Percentiles rank a stretch among this genome's conserved stretches.
Evolutionary conservation across 1,140 invertebrate species (phyloP).

Genomic region (Cydia pomonella): DNA sequence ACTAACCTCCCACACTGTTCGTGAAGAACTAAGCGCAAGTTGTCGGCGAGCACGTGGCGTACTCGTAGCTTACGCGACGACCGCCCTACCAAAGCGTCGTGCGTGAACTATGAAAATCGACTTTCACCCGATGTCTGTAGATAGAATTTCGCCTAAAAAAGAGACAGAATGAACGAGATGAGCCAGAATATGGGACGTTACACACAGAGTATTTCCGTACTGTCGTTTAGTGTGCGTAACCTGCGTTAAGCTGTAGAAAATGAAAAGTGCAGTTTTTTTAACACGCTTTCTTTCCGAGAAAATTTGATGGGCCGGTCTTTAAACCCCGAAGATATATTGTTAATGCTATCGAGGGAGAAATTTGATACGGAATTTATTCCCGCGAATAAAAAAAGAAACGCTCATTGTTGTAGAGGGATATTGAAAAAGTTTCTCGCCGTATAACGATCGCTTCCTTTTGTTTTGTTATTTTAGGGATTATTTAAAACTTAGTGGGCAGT

Average conservation of each 20-base stretch:
- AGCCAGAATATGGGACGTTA: conserved; percentile 75
- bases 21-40: conserved; percentile 79
- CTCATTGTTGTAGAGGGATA: conserved; percentile 67
- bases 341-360: conserved; percentile 45
- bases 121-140: conserved; percentile 61
- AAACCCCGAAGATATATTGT: conserved; percentile 46
- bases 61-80: conserved; percentile 66
- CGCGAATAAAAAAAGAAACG: conserved; percentile 51
- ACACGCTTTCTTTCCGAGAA: conserved; percentile 41
- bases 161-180: conserved; percentile 54
- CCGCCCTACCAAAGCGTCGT: conserved; percentile 71
- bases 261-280: conserved; percentile 66
- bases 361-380: conserved; percentile 53
- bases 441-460: conserved; percentile 53
- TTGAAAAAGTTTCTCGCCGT: conserved; percentile 67
- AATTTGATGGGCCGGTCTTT: conserved; percentile 42
- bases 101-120: conserved; percentile 61
- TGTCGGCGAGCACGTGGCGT: conserved; percentile 73
- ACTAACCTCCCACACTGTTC: conserved; percentile 78
- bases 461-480: conserved; percentile 59
- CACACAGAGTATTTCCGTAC: conserved; percentile 75
- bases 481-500: conserved; percentile 56
- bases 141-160: conserved; percentile 57
- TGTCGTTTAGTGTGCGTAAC: conserved; percentile 63
- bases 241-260: conserved; percentile 54